Conservation (phyloP, 2,797 vertebrate species). For the Ciconia nigra region DNA sequence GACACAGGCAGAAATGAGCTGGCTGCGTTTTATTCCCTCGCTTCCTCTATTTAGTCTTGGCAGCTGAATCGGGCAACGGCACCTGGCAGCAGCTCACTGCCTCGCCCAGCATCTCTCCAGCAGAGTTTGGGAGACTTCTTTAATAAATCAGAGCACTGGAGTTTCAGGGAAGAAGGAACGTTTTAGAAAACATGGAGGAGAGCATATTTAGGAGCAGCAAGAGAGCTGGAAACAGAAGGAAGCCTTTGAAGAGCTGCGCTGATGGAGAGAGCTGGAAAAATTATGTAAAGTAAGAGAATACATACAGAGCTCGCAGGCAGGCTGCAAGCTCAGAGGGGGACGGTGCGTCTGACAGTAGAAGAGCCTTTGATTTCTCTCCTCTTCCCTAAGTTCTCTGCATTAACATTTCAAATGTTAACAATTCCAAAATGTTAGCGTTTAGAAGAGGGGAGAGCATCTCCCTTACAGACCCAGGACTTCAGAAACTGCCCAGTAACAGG, state of each 20-base stretch:
- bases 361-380: conserved; percentile 2
- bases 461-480: background rate
- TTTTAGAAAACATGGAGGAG: background rate
- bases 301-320: background rate
- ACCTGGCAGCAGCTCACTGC: background rate
- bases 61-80: background rate
- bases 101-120: fast-evolving
- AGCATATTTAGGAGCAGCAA: background rate
- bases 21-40: background rate
- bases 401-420: background rate
- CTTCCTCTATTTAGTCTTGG: background rate
- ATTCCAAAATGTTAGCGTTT: background rate
- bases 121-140: background rate
- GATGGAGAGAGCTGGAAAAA: conserved; percentile 19
- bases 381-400: background rate
- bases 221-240: conserved; percentile 22
- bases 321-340: background rate
- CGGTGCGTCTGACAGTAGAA: background rate
- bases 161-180: background rate
- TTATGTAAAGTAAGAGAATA: conserved; percentile 29
- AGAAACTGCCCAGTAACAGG: fast-evolving
- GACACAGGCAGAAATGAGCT: background rate
- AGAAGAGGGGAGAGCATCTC: background rate
- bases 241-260: conserved; percentile 42
- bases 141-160: background rate